Conservation (phyloP, 1,140 invertebrate genomes). For the Calliphora vicina region DNA sequence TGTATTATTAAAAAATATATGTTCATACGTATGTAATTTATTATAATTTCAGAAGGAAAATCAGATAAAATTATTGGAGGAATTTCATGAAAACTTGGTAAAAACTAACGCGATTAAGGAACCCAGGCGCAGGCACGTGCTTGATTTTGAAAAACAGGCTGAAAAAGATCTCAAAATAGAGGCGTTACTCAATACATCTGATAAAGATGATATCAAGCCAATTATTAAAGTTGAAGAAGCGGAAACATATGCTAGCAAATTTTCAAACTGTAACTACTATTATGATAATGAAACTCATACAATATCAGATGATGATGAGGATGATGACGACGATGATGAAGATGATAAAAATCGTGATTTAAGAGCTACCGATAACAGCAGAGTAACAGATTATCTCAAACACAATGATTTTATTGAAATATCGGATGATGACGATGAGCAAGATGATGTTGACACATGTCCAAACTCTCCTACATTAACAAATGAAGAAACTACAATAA, state of each 20-base stretch:
- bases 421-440: neutral
- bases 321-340: neutral
- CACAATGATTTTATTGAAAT: neutral
- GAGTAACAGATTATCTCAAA: neutral
- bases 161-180: neutral
- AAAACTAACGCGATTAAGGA: neutral
- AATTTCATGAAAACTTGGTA: neutral
- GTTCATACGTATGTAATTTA: too few species aligned
- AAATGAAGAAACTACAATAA: neutral
- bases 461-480: neutral
- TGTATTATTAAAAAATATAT: too few species aligned
- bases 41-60: neutral
- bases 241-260: neutral
- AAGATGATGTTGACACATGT: neutral
- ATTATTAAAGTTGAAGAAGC: neutral
- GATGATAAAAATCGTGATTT: neutral
- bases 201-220: neutral
- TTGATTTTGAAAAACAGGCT: neutral
- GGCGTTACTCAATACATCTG: neutral
- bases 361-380: neutral
- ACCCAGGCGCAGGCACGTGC: neutral
- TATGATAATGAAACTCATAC: neutral
- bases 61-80: neutral
- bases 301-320: neutral
- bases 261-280: neutral